Conservation (phyloP, 1,140 invertebrate species). For the Micrasema longulum region DNA sequence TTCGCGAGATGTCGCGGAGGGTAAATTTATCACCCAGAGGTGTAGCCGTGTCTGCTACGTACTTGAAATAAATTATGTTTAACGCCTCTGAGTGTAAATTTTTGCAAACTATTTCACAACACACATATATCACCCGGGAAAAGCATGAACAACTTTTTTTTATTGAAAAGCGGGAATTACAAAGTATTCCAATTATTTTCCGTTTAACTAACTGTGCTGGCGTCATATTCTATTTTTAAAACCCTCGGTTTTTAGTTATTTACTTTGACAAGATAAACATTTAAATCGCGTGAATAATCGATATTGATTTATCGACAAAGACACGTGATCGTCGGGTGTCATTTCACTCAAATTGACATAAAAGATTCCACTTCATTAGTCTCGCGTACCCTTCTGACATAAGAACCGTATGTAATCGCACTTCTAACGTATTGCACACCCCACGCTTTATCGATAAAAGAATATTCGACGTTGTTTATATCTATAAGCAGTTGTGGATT, state of each 20-base stretch:
- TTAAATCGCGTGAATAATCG: too few relatives aligned
- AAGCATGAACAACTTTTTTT: constrained; percentile 3
- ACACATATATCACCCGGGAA: constrained; percentile 7
- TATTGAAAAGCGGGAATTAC: neutral
- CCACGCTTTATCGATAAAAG: constrained; percentile 15
- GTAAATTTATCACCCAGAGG: constrained; percentile 39
- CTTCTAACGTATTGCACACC: neutral
- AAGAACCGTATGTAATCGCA: constrained; percentile 1
- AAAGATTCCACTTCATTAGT: constrained; percentile 26
- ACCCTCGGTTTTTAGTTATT: too few relatives aligned
- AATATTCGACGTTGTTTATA: constrained; percentile 18
- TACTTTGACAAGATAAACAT: too few relatives aligned
- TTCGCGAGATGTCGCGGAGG: constrained; percentile 24
- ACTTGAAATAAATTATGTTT: constrained; percentile 31
- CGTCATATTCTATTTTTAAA: too few relatives aligned
- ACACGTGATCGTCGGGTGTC: neutral
- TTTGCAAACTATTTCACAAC: constrained; percentile 38
- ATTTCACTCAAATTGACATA: constrained; percentile 8
- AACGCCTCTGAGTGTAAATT: constrained; percentile 28
- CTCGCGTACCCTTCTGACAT: neutral
- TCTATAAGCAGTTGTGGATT: constrained; percentile 8
- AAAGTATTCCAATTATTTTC: too few relatives aligned
- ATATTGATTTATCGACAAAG: too few relatives aligned
- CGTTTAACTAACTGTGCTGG: too few relatives aligned
- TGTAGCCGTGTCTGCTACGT: constrained; percentile 25